These are phyloP conservation scores for Meloe dianella DNA, from an alignment of 2,888 invertebrate species.

Conservation along the genomic window DNA sequence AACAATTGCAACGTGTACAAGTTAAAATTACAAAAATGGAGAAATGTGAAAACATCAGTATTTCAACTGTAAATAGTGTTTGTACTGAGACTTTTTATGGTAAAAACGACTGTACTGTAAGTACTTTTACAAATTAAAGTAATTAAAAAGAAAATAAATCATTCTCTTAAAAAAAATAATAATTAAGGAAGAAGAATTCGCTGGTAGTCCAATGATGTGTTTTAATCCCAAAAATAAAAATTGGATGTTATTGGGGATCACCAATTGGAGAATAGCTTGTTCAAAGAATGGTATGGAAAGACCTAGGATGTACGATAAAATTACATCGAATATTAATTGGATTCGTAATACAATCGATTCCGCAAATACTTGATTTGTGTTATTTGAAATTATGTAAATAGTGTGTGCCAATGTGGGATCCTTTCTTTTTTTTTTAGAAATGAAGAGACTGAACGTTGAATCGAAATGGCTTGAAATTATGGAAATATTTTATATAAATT, in stretches of 20 bases:
- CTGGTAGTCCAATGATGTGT: slow-evolving; percentile 87
- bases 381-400: background rate
- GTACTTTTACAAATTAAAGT: slow-evolving; percentile 48
- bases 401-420: slow-evolving; percentile 25
- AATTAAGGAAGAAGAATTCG: slow-evolving; percentile 82
- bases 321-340: slow-evolving; percentile 85
- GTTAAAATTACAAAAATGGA: slow-evolving; percentile 78
- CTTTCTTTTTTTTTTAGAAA: background rate
- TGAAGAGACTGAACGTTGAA: background rate
- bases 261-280: slow-evolving; percentile 87
- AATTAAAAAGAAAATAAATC: background rate
- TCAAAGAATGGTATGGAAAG: slow-evolving; percentile 77
- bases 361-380: slow-evolving; percentile 36
- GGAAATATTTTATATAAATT: background rate
- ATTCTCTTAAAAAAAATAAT: slow-evolving; percentile 3
- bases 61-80: slow-evolving; percentile 80
- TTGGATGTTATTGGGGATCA: slow-evolving; percentile 82
- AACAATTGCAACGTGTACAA: slow-evolving; percentile 81
- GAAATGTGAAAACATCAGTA: slow-evolving; percentile 84
- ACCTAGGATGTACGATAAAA: slow-evolving; percentile 83
- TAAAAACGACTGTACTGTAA: slow-evolving; percentile 83
- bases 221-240: slow-evolving; percentile 71
- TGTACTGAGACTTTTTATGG: slow-evolving; percentile 83
- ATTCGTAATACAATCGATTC: slow-evolving; percentile 75
- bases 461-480: background rate